phyloP scores from a whole-genome alignment of 2,888 invertebrate species.

The Troglohyphantes excavatus region DNA sequence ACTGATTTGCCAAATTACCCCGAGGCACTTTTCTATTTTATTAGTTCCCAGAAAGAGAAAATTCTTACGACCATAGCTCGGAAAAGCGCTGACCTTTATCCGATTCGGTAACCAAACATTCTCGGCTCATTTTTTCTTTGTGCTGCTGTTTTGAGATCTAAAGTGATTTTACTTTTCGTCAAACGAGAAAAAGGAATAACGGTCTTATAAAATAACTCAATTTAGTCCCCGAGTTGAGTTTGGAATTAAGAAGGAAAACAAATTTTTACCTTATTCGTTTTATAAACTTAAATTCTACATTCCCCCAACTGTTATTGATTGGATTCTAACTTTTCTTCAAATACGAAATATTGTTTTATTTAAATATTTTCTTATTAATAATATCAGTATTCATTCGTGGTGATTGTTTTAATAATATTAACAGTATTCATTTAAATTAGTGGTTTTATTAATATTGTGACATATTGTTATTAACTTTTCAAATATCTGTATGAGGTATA shows the following conservation, averaged over 20 bases:
- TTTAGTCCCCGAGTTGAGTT: neutral
- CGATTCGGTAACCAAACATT: slow-evolving; percentile 5
- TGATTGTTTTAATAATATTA: too few species aligned
- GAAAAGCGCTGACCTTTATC: slow-evolving; percentile 11
- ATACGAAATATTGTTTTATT: too few species aligned
- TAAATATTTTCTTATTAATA: too few species aligned
- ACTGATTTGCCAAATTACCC: slow-evolving; percentile 42
- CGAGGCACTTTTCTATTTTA: slow-evolving; percentile 11
- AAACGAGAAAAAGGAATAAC: slow-evolving; percentile 12
- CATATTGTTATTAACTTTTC: too few species aligned
- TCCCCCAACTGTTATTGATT: too few species aligned
- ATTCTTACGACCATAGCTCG: slow-evolving; percentile 4
- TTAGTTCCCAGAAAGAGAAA: slow-evolving; percentile 12
- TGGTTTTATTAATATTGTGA: too few species aligned
- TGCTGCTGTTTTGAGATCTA: neutral
- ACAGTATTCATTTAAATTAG: too few species aligned
- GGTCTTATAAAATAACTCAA: slow-evolving; percentile 32
- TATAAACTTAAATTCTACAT: too few species aligned
- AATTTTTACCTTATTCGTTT: neutral
- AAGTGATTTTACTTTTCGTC: slow-evolving; percentile 23
- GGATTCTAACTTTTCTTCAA: too few species aligned
- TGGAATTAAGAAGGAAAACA: neutral
- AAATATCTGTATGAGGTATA: too few species aligned
- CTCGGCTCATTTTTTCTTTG: neutral
- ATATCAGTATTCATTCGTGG: too few species aligned